Evolutionary conservation across 2,797 vertebrate genomes (phyloP), one percentile per base, ranked within the genome.

Genomic region (Bovichtus diacanthus): DNA sequence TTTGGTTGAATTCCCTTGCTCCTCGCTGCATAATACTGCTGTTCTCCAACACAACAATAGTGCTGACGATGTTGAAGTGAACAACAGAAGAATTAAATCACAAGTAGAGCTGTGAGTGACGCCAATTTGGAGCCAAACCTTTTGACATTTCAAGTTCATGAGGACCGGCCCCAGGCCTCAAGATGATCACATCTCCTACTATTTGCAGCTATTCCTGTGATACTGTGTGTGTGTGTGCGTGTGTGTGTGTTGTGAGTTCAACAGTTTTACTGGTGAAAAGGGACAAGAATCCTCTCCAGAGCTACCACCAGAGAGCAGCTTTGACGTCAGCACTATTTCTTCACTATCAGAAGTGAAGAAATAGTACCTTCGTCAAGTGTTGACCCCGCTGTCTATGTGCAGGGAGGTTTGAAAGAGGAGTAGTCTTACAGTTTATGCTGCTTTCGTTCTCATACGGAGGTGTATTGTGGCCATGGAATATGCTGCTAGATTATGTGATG

Each of bases 221-320:
- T 54, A 38, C 11, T 23, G 76, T 54, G 36, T 79, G 18, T n/a
- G n/a, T n/a, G n/a, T n/a, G n/a, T n/a, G n/a, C n/a, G n/a, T n/a
- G n/a, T n/a, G n/a, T n/a, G n/a, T n/a, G n/a, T n/a, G n/a, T 16
- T 60, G 5, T 63, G 29, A 80, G 50, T 65, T 49, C 9, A 44
- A 31, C 29, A 64, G 66, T 68, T 72, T 74, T 49, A n/a, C 76
- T 84, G 43, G 73, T 76, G 64, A 73, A 60, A 83, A 38, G 29
- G 21, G 68, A 72, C 73, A 85, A 47, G 46, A 31, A 43, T 78
- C 67, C 51, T 87, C 72, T 70, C 56, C 59, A 43, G 67, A 68
- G 50, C 70, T 46, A 62, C 78, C 76, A 65, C 83, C 68, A 76
- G 81, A 80, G 74, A 87, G 80, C 82, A 81, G 78, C 83, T 83